Conservation (phyloP, 2,113 vertebrate species). For the Perca schrenkii region DNA sequence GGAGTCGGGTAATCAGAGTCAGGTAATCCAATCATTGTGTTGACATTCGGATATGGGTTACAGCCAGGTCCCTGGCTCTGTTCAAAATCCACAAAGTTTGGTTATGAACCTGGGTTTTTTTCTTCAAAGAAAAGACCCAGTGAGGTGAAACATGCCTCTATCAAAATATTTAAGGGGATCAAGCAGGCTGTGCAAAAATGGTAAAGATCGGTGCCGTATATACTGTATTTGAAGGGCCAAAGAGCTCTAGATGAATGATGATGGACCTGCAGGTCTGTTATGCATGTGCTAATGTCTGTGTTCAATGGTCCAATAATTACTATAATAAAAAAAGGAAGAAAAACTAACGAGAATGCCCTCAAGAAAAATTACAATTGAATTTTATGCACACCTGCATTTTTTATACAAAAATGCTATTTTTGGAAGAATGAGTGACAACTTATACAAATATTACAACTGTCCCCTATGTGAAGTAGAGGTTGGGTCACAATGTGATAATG, state of each 20-base stretch:
- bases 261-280: not conserved
- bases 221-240: not conserved
- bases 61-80: not conserved
- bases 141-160: not conserved
- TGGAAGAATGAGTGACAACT: not conserved
- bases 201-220: not conserved
- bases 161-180: not conserved
- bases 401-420: not conserved
- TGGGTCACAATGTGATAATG: no score
- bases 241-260: not conserved
- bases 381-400: no score
- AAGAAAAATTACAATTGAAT: not conserved
- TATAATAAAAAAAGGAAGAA: constrained; percentile 4
- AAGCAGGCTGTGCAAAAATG: not conserved
- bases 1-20: constrained; percentile 4
- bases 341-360: not conserved
- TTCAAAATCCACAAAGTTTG: not conserved
- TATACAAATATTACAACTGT: no score
- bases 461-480: no score
- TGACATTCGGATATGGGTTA: constrained; percentile 13
- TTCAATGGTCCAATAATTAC: not conserved
- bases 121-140: not conserved
- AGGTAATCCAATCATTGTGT: constrained; percentile 28
- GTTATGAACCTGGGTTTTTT: not conserved
- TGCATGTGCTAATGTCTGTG: not conserved